Evolutionary conservation across 2,797 vertebrate genomes (phyloP), one percentile per base, ranked within the genome.

Genomic region (Paratrypauchen microcephalus): DNA sequence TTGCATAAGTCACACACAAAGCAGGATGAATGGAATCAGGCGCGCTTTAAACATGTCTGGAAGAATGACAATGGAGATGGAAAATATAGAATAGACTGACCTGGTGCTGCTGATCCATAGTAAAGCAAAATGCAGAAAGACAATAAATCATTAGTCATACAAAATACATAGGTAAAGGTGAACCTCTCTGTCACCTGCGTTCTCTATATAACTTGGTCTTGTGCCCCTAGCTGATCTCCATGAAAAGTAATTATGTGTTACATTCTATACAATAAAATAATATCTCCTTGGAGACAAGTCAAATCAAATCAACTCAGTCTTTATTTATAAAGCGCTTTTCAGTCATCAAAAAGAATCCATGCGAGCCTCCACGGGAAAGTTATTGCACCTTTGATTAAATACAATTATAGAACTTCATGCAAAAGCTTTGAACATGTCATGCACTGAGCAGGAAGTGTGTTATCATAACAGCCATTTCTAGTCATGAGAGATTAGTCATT

Each of bases 41-140:
- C 13, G 0, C 24, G 63, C 47, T 65, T 65, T 50, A 64, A 66
- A 66, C 36, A 30, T 23, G 65, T 36, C 28, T 68, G 45, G 50
- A 66, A 15, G 11, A 68, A 62, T 36, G 13, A 59, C 11, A 61
- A 39, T 23, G 47, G 19, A 39, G 68, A 71, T 48, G 21, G 48
- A 73, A 57, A 36, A 13, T 0, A 60, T 16, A 57, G 47, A 69
- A 32, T 39, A 26, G 39, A 83, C 76, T 72, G 48, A 86, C 81
- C 72, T 80, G 68, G 65, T 65, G 13, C 66, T 69, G 69, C 76
- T 70, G 52, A 36, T 81, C 56, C 68, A 62, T 1, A 4, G 19
- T 47, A 36, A 30, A 61, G 73, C 73, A 58, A 11, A 9, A n/a
- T 48, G 19, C 32, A 76, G 62, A 66, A 52, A 74, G 48, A 64